Conservation (phyloP, 2,113 vertebrate species). For the Alethe diademata region DNA sequence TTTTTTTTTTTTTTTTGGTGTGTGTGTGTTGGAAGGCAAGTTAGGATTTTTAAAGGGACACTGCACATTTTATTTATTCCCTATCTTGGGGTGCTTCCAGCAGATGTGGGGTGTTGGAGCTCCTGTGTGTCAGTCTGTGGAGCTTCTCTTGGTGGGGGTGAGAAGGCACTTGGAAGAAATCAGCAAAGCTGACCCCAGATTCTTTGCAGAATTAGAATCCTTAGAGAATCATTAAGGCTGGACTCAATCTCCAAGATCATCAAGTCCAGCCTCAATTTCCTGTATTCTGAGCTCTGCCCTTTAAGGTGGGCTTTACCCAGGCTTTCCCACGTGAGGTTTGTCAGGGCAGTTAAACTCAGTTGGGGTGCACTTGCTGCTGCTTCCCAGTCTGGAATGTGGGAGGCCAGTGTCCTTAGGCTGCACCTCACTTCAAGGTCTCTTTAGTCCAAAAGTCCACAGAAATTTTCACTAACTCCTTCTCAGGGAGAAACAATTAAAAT, state of each 20-base stretch:
- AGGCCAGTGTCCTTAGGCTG: neutral
- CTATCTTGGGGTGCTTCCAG: neutral
- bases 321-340: accelerated
- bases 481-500: neutral
- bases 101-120: neutral
- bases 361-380: neutral
- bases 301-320: neutral
- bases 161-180: neutral
- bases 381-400: neutral
- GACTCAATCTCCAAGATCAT: neutral
- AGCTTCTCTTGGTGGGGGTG: neutral
- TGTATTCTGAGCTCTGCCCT: neutral
- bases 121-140: neutral
- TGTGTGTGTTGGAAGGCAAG: neutral
- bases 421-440: neutral
- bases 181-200: no score
- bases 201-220: neutral
- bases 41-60: conserved; percentile 16
- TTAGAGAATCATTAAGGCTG: neutral
- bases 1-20: neutral
- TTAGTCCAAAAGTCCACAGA: neutral
- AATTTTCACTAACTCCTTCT: neutral
- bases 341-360: accelerated
- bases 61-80: neutral
- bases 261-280: neutral